Conservation (phyloP, 2,888 invertebrate species). For the Oscheius sp. region DNA sequence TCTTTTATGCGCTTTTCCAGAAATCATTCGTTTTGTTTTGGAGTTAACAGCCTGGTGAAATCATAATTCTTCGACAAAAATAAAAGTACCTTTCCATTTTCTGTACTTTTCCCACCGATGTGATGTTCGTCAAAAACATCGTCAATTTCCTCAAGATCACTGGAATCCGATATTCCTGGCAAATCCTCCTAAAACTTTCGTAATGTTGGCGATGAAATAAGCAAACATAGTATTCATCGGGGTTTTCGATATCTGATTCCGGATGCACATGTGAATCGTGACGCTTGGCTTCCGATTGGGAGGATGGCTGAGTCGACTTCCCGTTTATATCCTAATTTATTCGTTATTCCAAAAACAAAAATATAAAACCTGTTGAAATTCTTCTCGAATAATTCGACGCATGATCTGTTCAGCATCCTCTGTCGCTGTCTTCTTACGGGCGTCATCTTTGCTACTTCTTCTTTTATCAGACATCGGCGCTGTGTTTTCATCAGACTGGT, state of each 20-base stretch:
- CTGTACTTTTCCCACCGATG: not conserved
- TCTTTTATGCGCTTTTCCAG: constrained; percentile 13
- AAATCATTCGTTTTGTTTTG: constrained; percentile 15
- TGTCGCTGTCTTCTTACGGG: constrained; percentile 20
- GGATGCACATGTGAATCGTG: not conserved
- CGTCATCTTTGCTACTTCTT: not conserved
- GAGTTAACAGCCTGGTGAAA: not conserved
- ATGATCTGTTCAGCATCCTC: constrained; percentile 25
- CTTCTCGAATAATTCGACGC: constrained; percentile 18
- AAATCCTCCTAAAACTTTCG: constrained; percentile 37
- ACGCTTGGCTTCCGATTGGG: constrained; percentile 1
- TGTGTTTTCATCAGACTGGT: not conserved
- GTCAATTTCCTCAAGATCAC: constrained; percentile 30
- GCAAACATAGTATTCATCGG: constrained; percentile 8
- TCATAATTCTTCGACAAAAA: not conserved
- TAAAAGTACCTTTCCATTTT: not conserved
- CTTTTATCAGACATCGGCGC: not conserved
- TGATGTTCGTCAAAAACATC: constrained; percentile 49
- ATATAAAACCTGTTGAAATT: constrained; percentile 12
- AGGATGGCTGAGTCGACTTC: not conserved
- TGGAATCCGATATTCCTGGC: constrained; percentile 44
- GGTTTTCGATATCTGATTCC: not conserved
- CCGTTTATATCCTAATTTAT: constrained; percentile 11
- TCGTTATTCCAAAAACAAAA: not conserved
- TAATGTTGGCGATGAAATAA: not conserved